Base-by-base conservation (phyloP, 2,888 invertebrate genomes). In the Tipula helvola region DNA sequence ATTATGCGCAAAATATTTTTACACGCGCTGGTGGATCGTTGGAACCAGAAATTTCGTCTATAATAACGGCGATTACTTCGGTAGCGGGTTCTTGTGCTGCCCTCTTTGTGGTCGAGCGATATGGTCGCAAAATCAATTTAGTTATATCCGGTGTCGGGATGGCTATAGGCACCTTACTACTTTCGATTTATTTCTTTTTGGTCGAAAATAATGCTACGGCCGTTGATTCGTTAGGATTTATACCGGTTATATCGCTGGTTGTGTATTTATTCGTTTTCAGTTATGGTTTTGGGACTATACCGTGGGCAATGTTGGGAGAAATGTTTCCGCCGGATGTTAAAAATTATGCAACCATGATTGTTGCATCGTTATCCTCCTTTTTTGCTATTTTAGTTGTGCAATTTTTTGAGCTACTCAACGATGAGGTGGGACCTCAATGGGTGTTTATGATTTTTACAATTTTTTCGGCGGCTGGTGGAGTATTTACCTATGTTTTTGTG, bases 301-400 rank as follows among this genome's bases (percentile, higher is more conserved):
- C 95, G 0, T 96, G 96, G 95, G 94, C 95, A 0, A 93, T 96
- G 47, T 94, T 95, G 93, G 94, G 95, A 0, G 96, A 96, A 90
- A 92, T 96, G 89, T 94, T 96, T 90, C 94, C 96, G 41, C 91
- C 94, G 0, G 94, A 95, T 88, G 94, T 95, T 0, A 95, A 95
- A 90, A 93, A 94, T 0, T 91, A 93, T 5, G 95, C 95, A 0
- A 93, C 94, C 0, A 93, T 95, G 0, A 92, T 96, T 0, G 95
- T 95, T 0, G 94, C 96, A 0, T 93, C 94, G 1, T 92, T 94
- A 87, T 95, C 95, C 89, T 96, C 96, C 95, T 87, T 92, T 0
- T 90, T 95, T 3, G 94, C 94, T 0, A 96, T 96, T 90, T 88
- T 95, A 28, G 93, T 95, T 36, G 95, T 28, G 28, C 7, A 28